Evolutionary conservation across 2,113 vertebrate genomes (phyloP).

Genomic region (Clarias batrachus): DNA sequence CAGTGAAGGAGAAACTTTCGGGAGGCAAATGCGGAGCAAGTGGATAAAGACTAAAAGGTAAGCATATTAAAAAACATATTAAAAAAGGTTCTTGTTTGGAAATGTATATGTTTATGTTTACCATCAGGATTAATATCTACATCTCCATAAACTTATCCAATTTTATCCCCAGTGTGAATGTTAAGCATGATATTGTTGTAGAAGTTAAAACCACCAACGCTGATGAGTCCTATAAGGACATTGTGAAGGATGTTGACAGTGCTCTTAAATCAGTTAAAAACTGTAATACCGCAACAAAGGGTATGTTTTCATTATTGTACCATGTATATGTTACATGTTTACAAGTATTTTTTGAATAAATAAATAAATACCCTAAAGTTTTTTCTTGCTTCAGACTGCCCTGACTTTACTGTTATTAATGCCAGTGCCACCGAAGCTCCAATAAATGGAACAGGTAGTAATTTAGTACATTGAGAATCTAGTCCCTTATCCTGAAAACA

Average conservation of each 20-base stretch:
- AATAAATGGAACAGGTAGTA: slow-evolving; percentile 38
- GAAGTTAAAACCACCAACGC: background rate
- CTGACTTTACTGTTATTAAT: background rate
- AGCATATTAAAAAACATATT: background rate
- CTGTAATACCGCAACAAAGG: background rate
- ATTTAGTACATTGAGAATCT: background rate
- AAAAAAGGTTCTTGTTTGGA: background rate
- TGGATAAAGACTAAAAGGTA: background rate
- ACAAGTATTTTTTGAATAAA: background rate
- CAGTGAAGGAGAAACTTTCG: background rate
- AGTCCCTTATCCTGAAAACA: background rate
- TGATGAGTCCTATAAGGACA: background rate
- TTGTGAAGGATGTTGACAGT: fast-evolving
- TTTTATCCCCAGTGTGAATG: slow-evolving; percentile 21
- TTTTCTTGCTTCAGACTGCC: slow-evolving; percentile 5
- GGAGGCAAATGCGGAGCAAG: background rate
- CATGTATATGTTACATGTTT: background rate
- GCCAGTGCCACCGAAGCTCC: background rate
- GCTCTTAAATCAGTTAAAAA: background rate
- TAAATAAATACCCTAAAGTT: background rate
- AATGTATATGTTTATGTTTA: background rate
- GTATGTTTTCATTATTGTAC: slow-evolving; percentile 18
- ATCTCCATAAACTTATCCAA: background rate
- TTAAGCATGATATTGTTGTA: slow-evolving; percentile 46
- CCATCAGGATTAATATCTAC: background rate